Percentiles rank a stretch among this genome's conserved stretches.
These are phyloP conservation scores for Scatophagus argus DNA, from an alignment of 2,113 vertebrate genomes.

Conservation along the genomic window DNA sequence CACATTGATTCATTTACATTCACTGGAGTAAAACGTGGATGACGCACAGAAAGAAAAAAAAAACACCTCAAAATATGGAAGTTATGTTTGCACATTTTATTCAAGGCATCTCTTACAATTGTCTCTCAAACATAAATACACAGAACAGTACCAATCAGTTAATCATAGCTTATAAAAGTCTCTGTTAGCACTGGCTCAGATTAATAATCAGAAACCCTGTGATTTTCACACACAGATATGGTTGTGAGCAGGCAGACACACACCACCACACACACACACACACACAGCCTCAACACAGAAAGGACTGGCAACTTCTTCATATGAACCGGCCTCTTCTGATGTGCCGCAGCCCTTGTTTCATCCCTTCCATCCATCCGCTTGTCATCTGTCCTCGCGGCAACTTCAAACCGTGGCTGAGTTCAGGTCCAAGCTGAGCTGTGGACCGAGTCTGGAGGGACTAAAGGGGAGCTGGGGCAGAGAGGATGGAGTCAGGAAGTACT, in stretches of 20 bases:
- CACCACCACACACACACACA: slow-evolving; percentile 49
- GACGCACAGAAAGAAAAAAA: not conserved
- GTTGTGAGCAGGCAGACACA: slow-evolving; percentile 40
- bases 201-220: slow-evolving; percentile 49
- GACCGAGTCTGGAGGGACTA: slow-evolving; percentile 35
- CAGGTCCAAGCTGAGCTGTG: slow-evolving; percentile 59
- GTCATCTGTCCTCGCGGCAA: slow-evolving; percentile 49
- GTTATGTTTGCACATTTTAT: slow-evolving; percentile 48
- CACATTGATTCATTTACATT: not conserved
- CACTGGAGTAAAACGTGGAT: not conserved
- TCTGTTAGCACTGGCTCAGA: slow-evolving; percentile 16
- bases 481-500: slow-evolving; percentile 21
- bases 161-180: slow-evolving; percentile 33
- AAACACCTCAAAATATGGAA: not conserved
- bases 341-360: slow-evolving; percentile 59
- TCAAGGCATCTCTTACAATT: slow-evolving; percentile 13
- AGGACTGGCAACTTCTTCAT: slow-evolving; percentile 54
- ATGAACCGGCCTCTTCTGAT: slow-evolving; percentile 56
- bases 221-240: slow-evolving; percentile 40
- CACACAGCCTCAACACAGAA: slow-evolving; percentile 49
- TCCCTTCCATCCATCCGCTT: slow-evolving; percentile 47
- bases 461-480: slow-evolving; percentile 1
- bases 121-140: slow-evolving; percentile 28
- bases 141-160: slow-evolving; percentile 22
- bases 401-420: slow-evolving; percentile 65